Evolutionary conservation across 2,113 vertebrate genomes (phyloP).

Genomic region (Chlamydotis undulata): DNA sequence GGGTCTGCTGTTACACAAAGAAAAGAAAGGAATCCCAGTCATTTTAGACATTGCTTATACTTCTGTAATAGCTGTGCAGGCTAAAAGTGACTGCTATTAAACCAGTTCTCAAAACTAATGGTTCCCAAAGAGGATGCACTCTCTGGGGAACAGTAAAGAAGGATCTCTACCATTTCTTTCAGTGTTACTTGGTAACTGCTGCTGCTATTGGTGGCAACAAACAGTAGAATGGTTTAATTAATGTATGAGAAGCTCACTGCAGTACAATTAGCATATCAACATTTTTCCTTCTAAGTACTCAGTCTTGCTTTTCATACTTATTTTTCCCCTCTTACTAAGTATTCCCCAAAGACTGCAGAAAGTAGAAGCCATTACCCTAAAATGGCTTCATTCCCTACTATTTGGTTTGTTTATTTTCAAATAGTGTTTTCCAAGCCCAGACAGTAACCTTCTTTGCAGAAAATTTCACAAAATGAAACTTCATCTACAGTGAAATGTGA

Average conservation of each 20-base stretch:
- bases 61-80: neutral
- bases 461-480: neutral
- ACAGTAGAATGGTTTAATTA: neutral
- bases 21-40: neutral
- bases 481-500: neutral
- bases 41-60: neutral
- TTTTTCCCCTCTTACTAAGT: neutral
- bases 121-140: neutral
- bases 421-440: neutral
- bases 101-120: neutral
- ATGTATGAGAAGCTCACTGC: neutral
- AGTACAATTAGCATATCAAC: neutral
- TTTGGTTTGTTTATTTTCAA: neutral
- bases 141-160: neutral
- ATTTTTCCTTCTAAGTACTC: neutral
- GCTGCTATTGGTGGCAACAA: neutral
- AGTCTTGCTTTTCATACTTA: neutral
- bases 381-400: neutral
- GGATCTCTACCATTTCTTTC: neutral
- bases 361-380: neutral
- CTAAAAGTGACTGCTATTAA: slow-evolving; percentile 9
- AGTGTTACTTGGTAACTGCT: neutral
- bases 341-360: neutral
- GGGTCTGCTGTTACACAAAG: neutral
- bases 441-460: neutral